These are phyloP conservation scores for Tragelaphus scriptus DNA, from an alignment of 2,113 vertebrate species.

Conservation along the genomic window DNA sequence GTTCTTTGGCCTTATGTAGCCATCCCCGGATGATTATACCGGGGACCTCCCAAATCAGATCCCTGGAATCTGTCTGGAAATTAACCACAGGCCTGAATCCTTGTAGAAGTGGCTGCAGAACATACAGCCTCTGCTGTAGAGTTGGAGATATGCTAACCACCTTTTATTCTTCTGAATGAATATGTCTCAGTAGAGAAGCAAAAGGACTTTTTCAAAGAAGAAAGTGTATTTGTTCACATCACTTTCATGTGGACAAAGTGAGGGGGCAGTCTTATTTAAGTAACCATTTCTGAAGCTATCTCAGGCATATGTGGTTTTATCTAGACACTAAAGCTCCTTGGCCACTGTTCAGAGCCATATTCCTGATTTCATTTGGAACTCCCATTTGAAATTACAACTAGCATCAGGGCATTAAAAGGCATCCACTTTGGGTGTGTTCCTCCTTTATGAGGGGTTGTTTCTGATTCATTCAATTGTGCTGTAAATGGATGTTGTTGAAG, in stretches of 20 bases:
- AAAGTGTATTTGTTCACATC: not conserved
- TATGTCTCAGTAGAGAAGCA: not conserved
- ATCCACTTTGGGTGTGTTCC: not conserved
- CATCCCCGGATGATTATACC: not conserved
- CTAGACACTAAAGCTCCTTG: not conserved
- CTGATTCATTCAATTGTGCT: not conserved
- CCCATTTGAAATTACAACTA: not conserved
- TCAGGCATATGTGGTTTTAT: not conserved
- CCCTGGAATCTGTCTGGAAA: conserved; percentile 37
- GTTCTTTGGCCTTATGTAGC: not conserved
- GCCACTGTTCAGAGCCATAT: not conserved
- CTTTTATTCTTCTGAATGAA: conserved; percentile 12
- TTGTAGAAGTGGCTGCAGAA: not conserved
- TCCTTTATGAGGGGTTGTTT: not conserved
- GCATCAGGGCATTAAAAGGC: not conserved
- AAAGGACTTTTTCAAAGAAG: not conserved
- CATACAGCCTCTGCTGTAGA: not conserved
- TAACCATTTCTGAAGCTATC: not conserved
- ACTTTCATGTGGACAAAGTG: not conserved
- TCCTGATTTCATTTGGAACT: not conserved
- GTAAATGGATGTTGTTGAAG: not conserved
- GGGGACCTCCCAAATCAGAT: not conserved
- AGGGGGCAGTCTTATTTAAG: not conserved
- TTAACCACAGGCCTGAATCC: not conserved
- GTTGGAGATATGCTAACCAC: not conserved